phyloP scores from a whole-genome alignment of 2,888 invertebrate species.

The Choreutis nemorana region DNA sequence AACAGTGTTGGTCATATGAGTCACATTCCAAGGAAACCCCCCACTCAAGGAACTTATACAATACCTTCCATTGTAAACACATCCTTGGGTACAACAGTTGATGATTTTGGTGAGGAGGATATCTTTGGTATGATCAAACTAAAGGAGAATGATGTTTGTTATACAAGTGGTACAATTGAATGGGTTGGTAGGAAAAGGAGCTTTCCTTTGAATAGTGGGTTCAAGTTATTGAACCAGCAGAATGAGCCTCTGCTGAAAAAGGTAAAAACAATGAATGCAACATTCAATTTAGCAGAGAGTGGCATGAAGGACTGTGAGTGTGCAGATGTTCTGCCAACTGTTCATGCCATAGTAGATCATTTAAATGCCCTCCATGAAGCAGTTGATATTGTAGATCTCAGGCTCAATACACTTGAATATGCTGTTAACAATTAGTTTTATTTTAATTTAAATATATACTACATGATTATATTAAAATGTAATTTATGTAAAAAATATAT shows the following conservation, averaged over 20 bases:
- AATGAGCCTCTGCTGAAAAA: slow-evolving; percentile 28
- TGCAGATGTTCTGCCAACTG: slow-evolving; percentile 51
- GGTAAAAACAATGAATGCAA: slow-evolving; percentile 22
- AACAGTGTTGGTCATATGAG: slow-evolving; percentile 39
- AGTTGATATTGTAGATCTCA: slow-evolving; percentile 60
- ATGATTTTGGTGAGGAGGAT: slow-evolving; percentile 17
- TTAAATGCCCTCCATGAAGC: slow-evolving; percentile 64
- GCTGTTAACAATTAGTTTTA: slow-evolving; percentile 19
- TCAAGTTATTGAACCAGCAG: slow-evolving; percentile 37
- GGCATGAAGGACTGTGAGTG: slow-evolving; percentile 40
- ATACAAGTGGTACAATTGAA: slow-evolving; percentile 54
- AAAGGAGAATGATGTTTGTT: slow-evolving; percentile 51
- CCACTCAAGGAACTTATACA: slow-evolving; percentile 36
- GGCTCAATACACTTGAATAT: slow-evolving; percentile 60
- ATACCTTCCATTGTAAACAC: slow-evolving; percentile 32
- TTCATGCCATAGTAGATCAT: slow-evolving; percentile 63
- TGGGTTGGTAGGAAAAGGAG: slow-evolving; percentile 55
- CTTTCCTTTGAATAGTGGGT: slow-evolving; percentile 50
- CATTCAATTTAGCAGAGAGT: too few species aligned
- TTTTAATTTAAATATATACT: too few species aligned
- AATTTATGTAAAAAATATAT: too few species aligned
- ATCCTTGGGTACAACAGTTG: slow-evolving; percentile 16
- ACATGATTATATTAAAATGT: too few species aligned
- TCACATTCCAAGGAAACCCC: slow-evolving; percentile 46
- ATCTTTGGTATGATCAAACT: slow-evolving; percentile 54